Percentiles rank a stretch among this genome's conserved stretches.
These are phyloP conservation scores for Python bivittatus DNA, from an alignment of 2,113 vertebrate genomes.

Conservation along the genomic window DNA sequence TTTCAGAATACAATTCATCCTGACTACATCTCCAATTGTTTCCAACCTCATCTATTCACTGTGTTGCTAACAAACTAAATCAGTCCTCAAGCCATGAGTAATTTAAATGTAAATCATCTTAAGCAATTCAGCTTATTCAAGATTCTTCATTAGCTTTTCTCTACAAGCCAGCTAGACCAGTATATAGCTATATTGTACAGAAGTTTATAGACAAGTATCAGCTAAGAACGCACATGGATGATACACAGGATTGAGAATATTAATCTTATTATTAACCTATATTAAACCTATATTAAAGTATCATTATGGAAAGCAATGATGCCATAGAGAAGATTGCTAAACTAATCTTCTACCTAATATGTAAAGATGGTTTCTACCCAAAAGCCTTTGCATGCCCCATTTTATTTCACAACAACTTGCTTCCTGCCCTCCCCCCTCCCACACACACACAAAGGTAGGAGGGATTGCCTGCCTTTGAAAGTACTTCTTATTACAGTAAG, in stretches of 20 bases:
- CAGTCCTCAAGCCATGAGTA: neutral
- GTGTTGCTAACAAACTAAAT: neutral
- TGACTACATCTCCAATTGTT: conserved; percentile 12
- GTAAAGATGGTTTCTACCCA: neutral
- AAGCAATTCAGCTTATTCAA: neutral
- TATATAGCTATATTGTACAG: neutral
- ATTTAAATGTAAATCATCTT: neutral
- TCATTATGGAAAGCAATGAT: neutral
- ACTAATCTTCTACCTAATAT: neutral
- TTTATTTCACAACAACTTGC: neutral
- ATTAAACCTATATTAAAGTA: neutral
- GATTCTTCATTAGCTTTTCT: neutral
- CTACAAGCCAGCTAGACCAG: neutral
- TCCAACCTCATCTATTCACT: conserved; percentile 4
- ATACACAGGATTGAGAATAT: neutral
- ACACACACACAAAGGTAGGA: neutral
- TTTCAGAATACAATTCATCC: conserved; percentile 23
- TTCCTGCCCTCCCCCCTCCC: neutral
- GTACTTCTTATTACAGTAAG: neutral
- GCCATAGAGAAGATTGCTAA: neutral
- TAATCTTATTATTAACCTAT: neutral
- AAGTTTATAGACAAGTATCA: neutral
- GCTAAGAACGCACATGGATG: neutral
- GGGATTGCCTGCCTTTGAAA: neutral
- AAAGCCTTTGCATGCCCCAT: neutral